phyloP scores from a whole-genome alignment of 2,888 invertebrate species.

The Acholoe squamosa region DNA sequence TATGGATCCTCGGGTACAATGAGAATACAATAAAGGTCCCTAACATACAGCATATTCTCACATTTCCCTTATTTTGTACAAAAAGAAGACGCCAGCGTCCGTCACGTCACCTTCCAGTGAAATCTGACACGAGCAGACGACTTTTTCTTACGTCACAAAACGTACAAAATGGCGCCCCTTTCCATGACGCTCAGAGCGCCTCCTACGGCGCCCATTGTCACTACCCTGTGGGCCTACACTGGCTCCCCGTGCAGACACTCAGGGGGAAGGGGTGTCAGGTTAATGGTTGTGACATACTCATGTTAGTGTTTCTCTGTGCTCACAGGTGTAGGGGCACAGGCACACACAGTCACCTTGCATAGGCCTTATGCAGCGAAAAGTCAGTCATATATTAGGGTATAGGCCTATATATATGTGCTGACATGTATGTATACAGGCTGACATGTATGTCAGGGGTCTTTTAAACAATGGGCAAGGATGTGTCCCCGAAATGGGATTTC shows the following conservation, averaged over 20 bases:
- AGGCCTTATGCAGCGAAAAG: too few species aligned
- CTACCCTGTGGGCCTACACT: background rate
- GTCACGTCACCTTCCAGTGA: background rate
- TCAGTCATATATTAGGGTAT: too few species aligned
- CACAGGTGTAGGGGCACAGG: background rate
- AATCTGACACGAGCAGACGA: background rate
- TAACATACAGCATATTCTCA: too few species aligned
- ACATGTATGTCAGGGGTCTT: too few species aligned
- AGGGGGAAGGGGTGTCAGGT: background rate
- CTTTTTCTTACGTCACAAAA: constrained; percentile 20
- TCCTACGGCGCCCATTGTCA: background rate
- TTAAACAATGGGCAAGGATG: too few species aligned
- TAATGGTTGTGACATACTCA: background rate
- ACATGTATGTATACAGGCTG: too few species aligned
- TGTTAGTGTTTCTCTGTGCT: background rate
- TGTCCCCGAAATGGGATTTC: too few species aligned
- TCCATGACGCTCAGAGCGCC: background rate
- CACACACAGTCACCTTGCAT: constrained; percentile 3
- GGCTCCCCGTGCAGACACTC: background rate
- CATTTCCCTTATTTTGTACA: too few species aligned
- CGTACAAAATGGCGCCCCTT: background rate
- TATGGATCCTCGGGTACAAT: too few species aligned
- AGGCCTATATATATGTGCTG: too few species aligned
- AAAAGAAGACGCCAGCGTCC: too few species aligned
- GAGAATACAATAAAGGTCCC: too few species aligned